Evolutionary conservation across 1,140 invertebrate species (phyloP), one percentile per base, ranked within the genome.

Genomic region (Chironomus tepperi): DNA sequence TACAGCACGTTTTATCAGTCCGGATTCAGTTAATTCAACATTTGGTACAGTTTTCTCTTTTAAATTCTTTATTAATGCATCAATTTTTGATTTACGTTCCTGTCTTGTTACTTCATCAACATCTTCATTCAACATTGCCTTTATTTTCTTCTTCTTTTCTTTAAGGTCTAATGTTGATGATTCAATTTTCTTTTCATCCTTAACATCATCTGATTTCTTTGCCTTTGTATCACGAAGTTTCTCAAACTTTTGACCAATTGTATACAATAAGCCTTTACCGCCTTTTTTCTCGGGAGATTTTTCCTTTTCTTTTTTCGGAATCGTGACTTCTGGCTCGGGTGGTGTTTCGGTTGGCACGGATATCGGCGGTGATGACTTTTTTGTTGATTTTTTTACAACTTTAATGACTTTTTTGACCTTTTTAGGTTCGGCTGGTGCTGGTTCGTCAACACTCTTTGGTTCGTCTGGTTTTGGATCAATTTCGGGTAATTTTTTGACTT

Each of bases 171-270:
- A 75, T 16, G 75, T 73, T 7, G 67, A 75, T 15, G 47, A 15
- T 21, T 73, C 73, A 19, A 74, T 73, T 10, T 74, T 74, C 9
- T 34, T 42, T 34, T 43, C 73, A 16, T 73, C 73, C 34, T 42
- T 43, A 43, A 73, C 24, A n/a, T 42, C 73, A n/a, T 43, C 24
- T 67, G 47, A 6, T 2, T 81, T 80, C 70, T 83, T 81, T 5
- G 79, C 76, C 18, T 81, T 79, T 0, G 79, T 82, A 34, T 84
- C 77, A 0, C 85, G 79, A 19, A 89, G 83, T 79, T 88, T 89
- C 79, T 89, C 88, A 78, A 89, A 84, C 79, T 89, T 89, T 76
- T 89, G 88, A 10, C 88, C 88, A 76, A 89, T 86, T 0, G 87
- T 86, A 77, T 79, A 83, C 74, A 79, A 83, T 75, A 80, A 76